Conservation (phyloP, 2,888 invertebrate genomes). For the Cremastinae sp. region DNA sequence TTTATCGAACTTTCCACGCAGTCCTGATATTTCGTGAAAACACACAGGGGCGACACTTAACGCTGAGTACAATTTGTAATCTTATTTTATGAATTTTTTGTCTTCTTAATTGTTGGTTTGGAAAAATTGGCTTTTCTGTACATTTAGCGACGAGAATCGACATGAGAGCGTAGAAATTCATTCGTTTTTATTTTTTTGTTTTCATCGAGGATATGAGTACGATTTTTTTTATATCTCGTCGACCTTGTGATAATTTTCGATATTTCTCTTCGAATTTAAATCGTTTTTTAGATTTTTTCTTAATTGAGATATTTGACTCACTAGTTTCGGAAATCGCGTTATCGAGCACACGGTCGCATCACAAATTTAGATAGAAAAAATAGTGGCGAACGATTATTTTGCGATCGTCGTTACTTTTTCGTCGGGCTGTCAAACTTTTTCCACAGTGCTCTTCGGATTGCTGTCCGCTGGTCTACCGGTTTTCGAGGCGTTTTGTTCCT, state of each 20-base stretch:
- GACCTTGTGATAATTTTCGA: constrained; percentile 1
- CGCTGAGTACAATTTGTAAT: constrained; percentile 30
- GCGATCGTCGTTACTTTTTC: constrained; percentile 70
- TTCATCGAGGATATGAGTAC: constrained; percentile 15
- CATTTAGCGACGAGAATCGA: background rate
- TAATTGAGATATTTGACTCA: constrained; percentile 2
- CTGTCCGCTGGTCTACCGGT: constrained; percentile 51
- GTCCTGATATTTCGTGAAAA: constrained; percentile 33
- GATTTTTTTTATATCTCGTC: background rate
- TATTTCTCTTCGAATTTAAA: too few species aligned
- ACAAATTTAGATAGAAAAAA: background rate
- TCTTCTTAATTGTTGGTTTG: background rate
- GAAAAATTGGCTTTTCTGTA: constrained; percentile 28
- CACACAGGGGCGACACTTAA: constrained; percentile 40
- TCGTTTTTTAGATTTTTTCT: too few species aligned
- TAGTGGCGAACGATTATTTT: constrained; percentile 19
- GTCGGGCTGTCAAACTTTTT: constrained; percentile 78
- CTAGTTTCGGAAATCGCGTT: constrained; percentile 14
- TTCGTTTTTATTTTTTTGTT: background rate
- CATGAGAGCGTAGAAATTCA: too few species aligned
- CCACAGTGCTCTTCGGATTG: constrained; percentile 65
- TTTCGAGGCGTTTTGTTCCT: constrained; percentile 50
- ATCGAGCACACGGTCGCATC: background rate
- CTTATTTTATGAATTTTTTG: constrained; percentile 9
- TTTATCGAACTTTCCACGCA: constrained; percentile 44